Evolutionary conservation across 2,797 vertebrate species (phyloP).

Genomic region (Artibeus jamaicensis): DNA sequence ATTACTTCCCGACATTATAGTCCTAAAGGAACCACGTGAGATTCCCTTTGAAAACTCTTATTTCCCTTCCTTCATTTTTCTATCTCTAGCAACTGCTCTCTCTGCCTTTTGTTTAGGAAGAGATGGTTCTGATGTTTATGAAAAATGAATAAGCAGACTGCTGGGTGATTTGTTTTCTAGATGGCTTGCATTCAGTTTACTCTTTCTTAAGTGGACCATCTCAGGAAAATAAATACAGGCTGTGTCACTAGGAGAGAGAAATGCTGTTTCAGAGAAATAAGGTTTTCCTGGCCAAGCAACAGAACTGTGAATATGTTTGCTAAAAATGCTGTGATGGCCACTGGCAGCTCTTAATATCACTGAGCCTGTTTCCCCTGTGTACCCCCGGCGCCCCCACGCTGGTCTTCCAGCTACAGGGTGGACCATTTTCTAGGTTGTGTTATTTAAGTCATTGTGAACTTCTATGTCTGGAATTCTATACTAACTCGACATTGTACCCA

Average conservation of each 20-base stretch:
- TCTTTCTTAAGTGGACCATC: constrained; percentile 66
- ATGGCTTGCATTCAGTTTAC: constrained; percentile 71
- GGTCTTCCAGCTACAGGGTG: background rate
- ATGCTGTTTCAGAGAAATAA: constrained; percentile 69
- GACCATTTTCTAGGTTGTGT: background rate
- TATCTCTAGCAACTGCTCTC: background rate
- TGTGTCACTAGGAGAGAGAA: constrained; percentile 74
- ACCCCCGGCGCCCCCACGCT: background rate
- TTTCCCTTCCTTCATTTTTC: background rate
- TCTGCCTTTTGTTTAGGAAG: constrained; percentile 15
- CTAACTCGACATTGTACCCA: background rate
- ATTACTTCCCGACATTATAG: background rate
- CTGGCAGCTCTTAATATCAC: constrained; percentile 6
- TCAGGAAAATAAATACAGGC: constrained; percentile 66
- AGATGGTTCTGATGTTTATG: constrained; percentile 51
- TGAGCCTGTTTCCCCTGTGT: background rate
- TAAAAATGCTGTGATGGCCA: constrained; percentile 55
- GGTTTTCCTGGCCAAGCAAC: constrained; percentile 38
- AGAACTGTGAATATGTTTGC: constrained; percentile 40
- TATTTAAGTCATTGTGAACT: background rate
- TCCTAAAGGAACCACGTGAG: background rate
- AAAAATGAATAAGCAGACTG: constrained; percentile 65
- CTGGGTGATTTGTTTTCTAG: constrained; percentile 74
- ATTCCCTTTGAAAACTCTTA: background rate
- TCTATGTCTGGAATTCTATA: background rate